A percentile compares a stretch with the other conserved stretches of the same genome.
These are phyloP conservation scores for Reticulitermes lucifugus DNA, from an alignment of 2,888 invertebrate species.

Conservation along the genomic window DNA sequence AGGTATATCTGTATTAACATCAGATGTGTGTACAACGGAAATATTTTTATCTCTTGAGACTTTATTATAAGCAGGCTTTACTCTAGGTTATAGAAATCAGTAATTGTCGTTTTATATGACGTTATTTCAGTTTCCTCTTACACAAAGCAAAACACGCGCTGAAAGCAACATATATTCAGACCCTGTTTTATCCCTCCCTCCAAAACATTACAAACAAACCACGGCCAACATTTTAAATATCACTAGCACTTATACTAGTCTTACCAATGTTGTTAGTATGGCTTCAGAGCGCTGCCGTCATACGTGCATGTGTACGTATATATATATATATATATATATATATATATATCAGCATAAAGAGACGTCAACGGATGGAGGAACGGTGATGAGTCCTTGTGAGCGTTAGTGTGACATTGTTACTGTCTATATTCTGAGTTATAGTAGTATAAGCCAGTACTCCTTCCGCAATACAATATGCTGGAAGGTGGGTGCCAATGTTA, in stretches of 20 bases:
- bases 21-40: not conserved
- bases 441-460: too few relatives aligned
- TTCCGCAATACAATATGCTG: too few relatives aligned
- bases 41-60: not conserved
- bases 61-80: not conserved
- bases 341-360: not conserved
- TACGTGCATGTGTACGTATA: not conserved
- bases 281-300: not conserved
- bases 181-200: not conserved
- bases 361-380: slow-evolving; percentile 9
- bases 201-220: not conserved
- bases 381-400: not conserved
- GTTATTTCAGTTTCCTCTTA: not conserved
- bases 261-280: not conserved
- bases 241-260: not conserved
- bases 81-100: too few relatives aligned
- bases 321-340: slow-evolving; percentile 26
- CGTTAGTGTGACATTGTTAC: not conserved
- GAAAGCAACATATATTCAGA: not conserved
- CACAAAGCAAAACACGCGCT: not conserved
- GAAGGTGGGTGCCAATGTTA: not conserved
- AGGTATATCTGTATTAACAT: not conserved
- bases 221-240: slow-evolving; percentile 11
- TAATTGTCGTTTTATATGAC: too few relatives aligned
- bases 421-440: not conserved